These are phyloP conservation scores for Parapsyche elsis DNA, from an alignment of 1,140 invertebrate genomes.

Conservation along the genomic window DNA sequence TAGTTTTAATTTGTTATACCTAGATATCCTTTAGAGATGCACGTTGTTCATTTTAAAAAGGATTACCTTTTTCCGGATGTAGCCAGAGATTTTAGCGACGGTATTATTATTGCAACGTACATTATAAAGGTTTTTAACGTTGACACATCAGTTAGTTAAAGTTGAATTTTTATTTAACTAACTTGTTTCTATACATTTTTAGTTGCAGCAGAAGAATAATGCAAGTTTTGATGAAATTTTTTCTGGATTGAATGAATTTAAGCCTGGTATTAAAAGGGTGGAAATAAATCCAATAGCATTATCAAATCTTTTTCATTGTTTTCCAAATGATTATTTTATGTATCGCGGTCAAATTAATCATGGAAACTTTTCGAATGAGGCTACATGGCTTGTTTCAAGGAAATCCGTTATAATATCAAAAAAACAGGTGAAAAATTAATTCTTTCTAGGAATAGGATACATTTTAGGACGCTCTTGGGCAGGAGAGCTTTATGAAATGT, in stretches of 20 bases:
- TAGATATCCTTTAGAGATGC: slow-evolving; percentile 66
- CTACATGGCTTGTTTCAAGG: slow-evolving; percentile 39
- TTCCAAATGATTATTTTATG: slow-evolving; percentile 38
- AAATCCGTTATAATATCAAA: slow-evolving; percentile 37
- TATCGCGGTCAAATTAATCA: slow-evolving; percentile 34
- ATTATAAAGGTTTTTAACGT: slow-evolving; percentile 62
- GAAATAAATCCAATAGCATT: slow-evolving; percentile 16
- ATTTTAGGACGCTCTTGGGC: too few relatives aligned
- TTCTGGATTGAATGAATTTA: too few relatives aligned
- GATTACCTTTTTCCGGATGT: slow-evolving; percentile 63
- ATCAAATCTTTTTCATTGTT: neutral
- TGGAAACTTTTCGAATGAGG: neutral
- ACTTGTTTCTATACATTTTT: too few relatives aligned
- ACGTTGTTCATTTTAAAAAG: slow-evolving; percentile 66
- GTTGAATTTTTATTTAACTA: neutral
- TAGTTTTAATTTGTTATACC: too few relatives aligned
- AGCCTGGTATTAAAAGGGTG: neutral
- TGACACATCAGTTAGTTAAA: too few relatives aligned
- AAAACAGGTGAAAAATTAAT: slow-evolving; percentile 37
- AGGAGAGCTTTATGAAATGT: too few relatives aligned
- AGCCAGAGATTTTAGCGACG: slow-evolving; percentile 63
- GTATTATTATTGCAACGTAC: slow-evolving; percentile 65
- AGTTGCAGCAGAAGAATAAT: slow-evolving; percentile 11
- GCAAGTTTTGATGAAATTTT: slow-evolving; percentile 6
- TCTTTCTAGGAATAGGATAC: too few relatives aligned